These are phyloP conservation scores for Drosophila crucigera DNA, from an alignment of 2,888 invertebrate genomes.

Conservation along the genomic window DNA sequence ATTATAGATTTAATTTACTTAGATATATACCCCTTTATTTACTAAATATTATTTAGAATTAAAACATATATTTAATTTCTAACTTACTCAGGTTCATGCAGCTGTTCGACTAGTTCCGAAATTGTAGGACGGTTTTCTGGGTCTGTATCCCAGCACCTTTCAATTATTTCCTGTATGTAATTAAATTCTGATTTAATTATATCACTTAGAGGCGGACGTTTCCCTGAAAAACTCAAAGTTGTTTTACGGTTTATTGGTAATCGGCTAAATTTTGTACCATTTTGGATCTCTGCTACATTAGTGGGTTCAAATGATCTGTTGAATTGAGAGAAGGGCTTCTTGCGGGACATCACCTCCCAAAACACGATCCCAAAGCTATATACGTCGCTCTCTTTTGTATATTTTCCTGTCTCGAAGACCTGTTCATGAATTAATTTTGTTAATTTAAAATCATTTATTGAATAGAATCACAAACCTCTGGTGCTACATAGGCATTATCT, in stretches of 20 bases:
- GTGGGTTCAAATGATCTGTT: fast-evolving
- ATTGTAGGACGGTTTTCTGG: background rate
- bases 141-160: background rate
- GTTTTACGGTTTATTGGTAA: background rate
- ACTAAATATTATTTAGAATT: background rate
- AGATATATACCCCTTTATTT: background rate
- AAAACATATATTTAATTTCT: background rate
- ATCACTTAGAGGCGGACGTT: constrained; percentile 6
- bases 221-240: background rate
- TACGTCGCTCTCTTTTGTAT: background rate
- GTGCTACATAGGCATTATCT: constrained; percentile 8
- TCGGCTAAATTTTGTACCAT: background rate
- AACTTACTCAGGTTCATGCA: background rate
- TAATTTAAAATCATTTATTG: background rate
- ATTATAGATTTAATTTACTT: background rate
- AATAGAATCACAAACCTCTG: constrained; percentile 1
- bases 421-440: background rate
- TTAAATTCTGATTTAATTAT: background rate
- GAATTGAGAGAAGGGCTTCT: constrained; percentile 7
- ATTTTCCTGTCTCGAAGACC: background rate
- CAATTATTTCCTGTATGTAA: background rate
- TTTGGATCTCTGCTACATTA: background rate
- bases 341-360: background rate
- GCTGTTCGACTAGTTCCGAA: background rate
- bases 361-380: constrained; percentile 9